Conservation (phyloP, 2,797 vertebrate species). For the Rhabdomys pumilio region DNA sequence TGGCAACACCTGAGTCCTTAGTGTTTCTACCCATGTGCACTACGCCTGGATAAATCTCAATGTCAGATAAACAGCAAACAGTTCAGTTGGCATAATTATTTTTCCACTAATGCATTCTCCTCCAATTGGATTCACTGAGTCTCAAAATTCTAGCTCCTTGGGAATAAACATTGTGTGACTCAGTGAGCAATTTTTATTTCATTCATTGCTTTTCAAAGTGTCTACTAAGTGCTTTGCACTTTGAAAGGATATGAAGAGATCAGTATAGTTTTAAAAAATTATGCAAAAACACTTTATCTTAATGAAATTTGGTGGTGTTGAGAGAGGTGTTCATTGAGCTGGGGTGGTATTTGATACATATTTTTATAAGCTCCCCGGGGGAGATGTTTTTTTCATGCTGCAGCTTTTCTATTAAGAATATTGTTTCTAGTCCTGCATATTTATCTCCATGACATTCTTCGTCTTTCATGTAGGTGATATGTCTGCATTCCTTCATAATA, state of each 20-base stretch:
- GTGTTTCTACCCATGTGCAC: too few relatives aligned
- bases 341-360: neutral
- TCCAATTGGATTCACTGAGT: neutral
- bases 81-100: neutral
- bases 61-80: neutral
- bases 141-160: neutral
- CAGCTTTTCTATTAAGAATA: neutral
- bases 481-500: neutral
- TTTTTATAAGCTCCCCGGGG: neutral
- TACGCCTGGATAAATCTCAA: neutral
- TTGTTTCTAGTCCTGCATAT: neutral
- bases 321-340: neutral
- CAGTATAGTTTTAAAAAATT: conserved; percentile 7
- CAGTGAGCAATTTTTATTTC: conserved; percentile 5
- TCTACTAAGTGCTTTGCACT: neutral
- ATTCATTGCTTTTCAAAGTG: conserved; percentile 16
- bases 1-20: fast-evolving
- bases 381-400: neutral
- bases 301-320: neutral
- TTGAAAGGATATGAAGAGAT: neutral
- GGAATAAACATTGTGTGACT: neutral
- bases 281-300: neutral
- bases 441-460: neutral
- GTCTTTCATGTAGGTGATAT: neutral
- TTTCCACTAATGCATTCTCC: neutral